Evolutionary conservation across 2,797 vertebrate genomes (phyloP).

Genomic region (Ctenopoma multispine): DNA sequence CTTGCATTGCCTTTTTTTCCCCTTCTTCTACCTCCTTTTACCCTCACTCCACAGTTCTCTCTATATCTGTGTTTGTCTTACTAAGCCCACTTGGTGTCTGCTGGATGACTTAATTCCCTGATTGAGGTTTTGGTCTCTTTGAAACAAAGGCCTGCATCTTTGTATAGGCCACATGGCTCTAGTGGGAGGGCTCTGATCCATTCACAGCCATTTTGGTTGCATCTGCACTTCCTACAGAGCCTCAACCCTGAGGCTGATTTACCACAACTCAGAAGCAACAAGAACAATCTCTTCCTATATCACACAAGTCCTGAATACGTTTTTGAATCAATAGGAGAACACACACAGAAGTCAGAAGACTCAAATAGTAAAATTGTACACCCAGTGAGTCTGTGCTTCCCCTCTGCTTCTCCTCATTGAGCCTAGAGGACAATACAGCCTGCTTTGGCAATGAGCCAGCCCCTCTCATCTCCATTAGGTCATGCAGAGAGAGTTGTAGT

Average conservation of each 20-base stretch:
- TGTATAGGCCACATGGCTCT: conserved; percentile 77
- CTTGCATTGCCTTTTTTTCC: conserved; percentile 53
- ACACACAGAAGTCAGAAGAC: conserved; percentile 16
- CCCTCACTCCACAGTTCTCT: conserved; percentile 47
- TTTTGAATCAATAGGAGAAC: conserved; percentile 38
- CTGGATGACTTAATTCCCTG: conserved; percentile 77
- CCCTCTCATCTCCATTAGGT: conserved; percentile 73
- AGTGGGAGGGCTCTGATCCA: conserved; percentile 69
- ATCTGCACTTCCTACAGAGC: conserved; percentile 72
- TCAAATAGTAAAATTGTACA: conserved; percentile 4
- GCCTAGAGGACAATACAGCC: conserved; percentile 63
- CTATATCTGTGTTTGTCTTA: conserved; percentile 51
- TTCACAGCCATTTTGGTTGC: conserved; percentile 73
- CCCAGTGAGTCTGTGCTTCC: conserved; percentile 51
- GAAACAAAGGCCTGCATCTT: conserved; percentile 79
- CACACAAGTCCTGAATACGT: conserved; percentile 32
- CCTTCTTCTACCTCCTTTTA: conserved; percentile 22
- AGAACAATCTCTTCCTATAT: conserved; percentile 33
- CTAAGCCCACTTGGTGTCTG: conserved; percentile 68
- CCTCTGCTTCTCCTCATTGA: conserved; percentile 52
- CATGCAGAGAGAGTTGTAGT: conserved; percentile 56
- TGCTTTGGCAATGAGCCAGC: conserved; percentile 65
- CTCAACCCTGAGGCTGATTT: conserved; percentile 70
- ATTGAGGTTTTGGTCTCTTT: conserved; percentile 66
- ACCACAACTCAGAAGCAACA: conserved; percentile 58